Evolutionary conservation across 1,140 invertebrate species (phyloP).

Genomic region (Argopecten irradians): DNA sequence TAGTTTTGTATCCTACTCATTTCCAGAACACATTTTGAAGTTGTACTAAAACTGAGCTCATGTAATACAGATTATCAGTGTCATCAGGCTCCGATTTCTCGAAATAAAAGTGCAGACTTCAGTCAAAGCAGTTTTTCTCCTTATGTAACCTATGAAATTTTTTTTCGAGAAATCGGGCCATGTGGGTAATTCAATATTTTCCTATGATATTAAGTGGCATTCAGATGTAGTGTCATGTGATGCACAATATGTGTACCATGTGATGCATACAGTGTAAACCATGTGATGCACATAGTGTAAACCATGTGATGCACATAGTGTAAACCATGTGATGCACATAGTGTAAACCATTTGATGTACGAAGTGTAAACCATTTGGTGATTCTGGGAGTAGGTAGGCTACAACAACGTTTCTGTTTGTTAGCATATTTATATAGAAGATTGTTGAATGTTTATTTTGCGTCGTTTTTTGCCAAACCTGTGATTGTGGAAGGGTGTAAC

Average conservation of each 20-base stretch:
- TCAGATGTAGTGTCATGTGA: not conserved
- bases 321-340: not conserved
- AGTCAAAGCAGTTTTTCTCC: too few relatives aligned
- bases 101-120: too few relatives aligned
- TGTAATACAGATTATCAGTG: too few relatives aligned
- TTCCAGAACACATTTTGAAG: not conserved
- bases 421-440: conserved; percentile 19
- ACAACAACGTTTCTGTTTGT: not conserved
- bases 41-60: not conserved
- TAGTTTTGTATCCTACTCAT: not conserved
- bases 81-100: too few relatives aligned
- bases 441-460: conserved; percentile 23
- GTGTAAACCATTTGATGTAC: not conserved
- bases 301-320: not conserved
- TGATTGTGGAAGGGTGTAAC: not conserved
- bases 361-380: not conserved
- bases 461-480: conserved; percentile 19
- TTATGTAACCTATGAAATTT: too few relatives aligned
- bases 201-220: not conserved
- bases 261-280: not conserved
- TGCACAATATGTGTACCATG: not conserved
- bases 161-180: too few relatives aligned
- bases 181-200: not conserved
- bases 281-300: not conserved
- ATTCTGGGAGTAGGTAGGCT: not conserved